Evolutionary conservation across 2,113 vertebrate genomes (phyloP), one percentile per base, ranked within the genome.

Genomic region (Speoplatyrhinus poulsoni): DNA sequence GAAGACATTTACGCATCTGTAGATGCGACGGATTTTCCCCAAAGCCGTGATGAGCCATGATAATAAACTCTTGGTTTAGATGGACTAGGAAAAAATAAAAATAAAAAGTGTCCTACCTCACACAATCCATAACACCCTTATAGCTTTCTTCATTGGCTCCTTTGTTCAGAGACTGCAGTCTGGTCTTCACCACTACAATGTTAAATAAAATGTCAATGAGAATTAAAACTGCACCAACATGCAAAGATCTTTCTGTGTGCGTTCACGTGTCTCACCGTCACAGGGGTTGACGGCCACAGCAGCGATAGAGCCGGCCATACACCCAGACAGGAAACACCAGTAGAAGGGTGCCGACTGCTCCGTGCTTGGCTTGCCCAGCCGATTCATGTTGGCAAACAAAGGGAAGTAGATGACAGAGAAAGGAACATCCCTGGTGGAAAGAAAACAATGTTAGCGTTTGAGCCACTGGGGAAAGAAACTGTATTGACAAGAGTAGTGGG

Each of bases 371-470:
- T 89, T 80, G 1, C 93, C 93, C 61, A 94, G 83, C 1, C 68
- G 75, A 82, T 95, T 93, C 65, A 95, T 65, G 72, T 95, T 89
- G 19, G 94, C 92, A 79, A 95, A 95, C 63, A 95, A 85, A 0
- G 94, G 94, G 63, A 95, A 95, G 84, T 95, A 95, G 54, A 95
- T 77, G 0, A 94, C 8, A 0, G 94, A 95, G 67, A 95, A 95
- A 3, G 94, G 94, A 36, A 95, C 93, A 57, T 95, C 94, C 80
- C 94, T 95, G 69, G 65, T 80, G 64, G 15, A 64, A 54, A 76
- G n/a, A 59, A 74, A 55, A 7, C 0, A 52, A 33, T 41, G 36
- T 41, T 5, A 41, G 36, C 36, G 36, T 8, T 41, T 41, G 36
- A 8, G 3, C 12, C 12, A 50, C 11, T 12, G 12, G 1, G 9